phyloP scores from a whole-genome alignment of 2,113 vertebrate species.

The Poeciliopsis retropinna region DNA sequence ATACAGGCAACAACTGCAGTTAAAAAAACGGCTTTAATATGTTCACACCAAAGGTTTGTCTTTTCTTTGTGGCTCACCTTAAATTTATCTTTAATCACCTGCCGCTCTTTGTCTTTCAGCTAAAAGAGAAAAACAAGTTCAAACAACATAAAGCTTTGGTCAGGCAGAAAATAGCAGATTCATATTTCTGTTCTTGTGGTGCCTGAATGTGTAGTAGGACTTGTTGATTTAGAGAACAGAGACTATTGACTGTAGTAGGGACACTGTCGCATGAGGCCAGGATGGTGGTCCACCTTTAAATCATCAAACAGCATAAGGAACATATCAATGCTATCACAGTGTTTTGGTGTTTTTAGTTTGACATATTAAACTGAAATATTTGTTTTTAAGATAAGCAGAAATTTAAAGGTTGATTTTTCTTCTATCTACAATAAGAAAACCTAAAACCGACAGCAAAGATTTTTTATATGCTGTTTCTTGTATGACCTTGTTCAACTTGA shows the following conservation, averaged over 20 bases:
- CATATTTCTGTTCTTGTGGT: background rate
- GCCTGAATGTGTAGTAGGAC: background rate
- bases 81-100: constrained; percentile 97
- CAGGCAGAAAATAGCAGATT: no score
- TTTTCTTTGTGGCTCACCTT: constrained; percentile 84
- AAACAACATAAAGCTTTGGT: background rate
- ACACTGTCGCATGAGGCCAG: no score
- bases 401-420: background rate
- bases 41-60: background rate
- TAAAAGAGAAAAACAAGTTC: constrained; percentile 59
- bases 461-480: no score
- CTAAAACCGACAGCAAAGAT: background rate
- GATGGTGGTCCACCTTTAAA: background rate
- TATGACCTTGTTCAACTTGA: no score
- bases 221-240: no score
- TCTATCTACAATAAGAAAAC: background rate
- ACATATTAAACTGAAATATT: background rate
- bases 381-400: no score
- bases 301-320: background rate
- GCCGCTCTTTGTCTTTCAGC: constrained; percentile 98
- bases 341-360: background rate
- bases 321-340: background rate
- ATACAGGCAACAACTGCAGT: background rate
- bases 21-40: background rate
- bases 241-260: background rate